Evolutionary conservation across 1,140 invertebrate genomes (phyloP).

Genomic region (Muscidifurax raptorellus): DNA sequence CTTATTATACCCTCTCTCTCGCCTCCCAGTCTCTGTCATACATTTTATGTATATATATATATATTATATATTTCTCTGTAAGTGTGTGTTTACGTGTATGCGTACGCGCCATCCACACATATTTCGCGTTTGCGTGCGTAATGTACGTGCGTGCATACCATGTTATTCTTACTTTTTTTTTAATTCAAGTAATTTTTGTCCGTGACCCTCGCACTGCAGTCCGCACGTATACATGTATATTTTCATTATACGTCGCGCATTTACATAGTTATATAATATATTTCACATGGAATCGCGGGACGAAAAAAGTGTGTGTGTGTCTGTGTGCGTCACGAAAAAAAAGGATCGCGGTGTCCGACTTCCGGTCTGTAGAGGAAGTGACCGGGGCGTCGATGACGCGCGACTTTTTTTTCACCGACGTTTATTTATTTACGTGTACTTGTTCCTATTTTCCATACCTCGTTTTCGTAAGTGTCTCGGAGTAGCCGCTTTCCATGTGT

Average conservation of each 20-base stretch:
- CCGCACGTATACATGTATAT: neutral
- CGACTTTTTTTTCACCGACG: neutral
- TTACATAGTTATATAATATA: slow-evolving; percentile 27
- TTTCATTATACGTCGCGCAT: slow-evolving; percentile 10
- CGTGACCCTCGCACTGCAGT: slow-evolving; percentile 2
- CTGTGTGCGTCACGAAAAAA: neutral
- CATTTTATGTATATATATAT: neutral
- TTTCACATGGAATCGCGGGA: slow-evolving; percentile 35
- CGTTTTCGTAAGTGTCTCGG: too few species aligned
- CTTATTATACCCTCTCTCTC: slow-evolving; percentile 4
- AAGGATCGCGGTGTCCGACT: neutral
- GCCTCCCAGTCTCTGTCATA: neutral
- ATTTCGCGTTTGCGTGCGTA: slow-evolving; percentile 43
- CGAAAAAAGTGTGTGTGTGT: slow-evolving; percentile 9
- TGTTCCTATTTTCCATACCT: neutral
- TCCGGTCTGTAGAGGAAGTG: slow-evolving; percentile 47
- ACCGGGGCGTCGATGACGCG: neutral
- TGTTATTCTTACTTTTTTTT: slow-evolving; percentile 48
- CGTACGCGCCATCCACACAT: too few species aligned
- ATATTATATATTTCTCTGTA: slow-evolving; percentile 2
- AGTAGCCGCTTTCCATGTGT: neutral
- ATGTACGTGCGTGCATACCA: slow-evolving; percentile 58
- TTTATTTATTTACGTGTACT: neutral
- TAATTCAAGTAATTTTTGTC: neutral
- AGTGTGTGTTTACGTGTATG: neutral